phyloP scores from a whole-genome alignment of 2,888 invertebrate genomes.

The Macroteleia sp. region DNA sequence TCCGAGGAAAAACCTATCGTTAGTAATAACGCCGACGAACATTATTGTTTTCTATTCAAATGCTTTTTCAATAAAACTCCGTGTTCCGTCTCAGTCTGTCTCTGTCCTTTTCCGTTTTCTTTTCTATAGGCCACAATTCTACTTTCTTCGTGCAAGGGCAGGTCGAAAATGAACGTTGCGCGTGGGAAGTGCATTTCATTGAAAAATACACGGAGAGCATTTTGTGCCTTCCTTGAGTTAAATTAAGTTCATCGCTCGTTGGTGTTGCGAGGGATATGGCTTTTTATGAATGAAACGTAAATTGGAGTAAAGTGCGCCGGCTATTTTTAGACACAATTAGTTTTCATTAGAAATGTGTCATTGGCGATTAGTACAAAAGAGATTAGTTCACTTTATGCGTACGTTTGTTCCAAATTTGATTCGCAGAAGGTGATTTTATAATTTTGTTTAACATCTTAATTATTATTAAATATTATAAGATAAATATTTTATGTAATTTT shows the following conservation, averaged over 20 bases:
- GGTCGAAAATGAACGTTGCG: slow-evolving; percentile 36
- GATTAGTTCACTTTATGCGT: no score
- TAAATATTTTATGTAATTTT: no score
- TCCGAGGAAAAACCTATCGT: slow-evolving; percentile 51
- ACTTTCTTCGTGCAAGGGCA: slow-evolving; percentile 42
- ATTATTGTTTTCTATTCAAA: slow-evolving; percentile 59
- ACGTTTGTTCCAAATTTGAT: no score
- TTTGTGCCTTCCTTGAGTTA: slow-evolving; percentile 56
- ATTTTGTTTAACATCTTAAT: no score
- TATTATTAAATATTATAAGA: no score
- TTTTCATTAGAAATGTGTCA: slow-evolving; percentile 48
- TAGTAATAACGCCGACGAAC: slow-evolving; percentile 38
- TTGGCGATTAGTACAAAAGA: slow-evolving; percentile 14
- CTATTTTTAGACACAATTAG: slow-evolving; percentile 58
- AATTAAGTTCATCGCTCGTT: slow-evolving; percentile 58
- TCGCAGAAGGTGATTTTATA: no score
- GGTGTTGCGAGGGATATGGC: slow-evolving; percentile 44
- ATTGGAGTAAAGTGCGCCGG: slow-evolving; percentile 52
- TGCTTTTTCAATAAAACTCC: slow-evolving; percentile 42
- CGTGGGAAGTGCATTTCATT: slow-evolving; percentile 65
- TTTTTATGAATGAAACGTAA: slow-evolving; percentile 64
- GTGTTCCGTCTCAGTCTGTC: not conserved
- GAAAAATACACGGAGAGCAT: slow-evolving; percentile 61
- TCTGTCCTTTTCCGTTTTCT: not conserved
- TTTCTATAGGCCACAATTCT: slow-evolving; percentile 13